phyloP scores from a whole-genome alignment of 2,888 invertebrate species.

The Lasioglossum villosulum region DNA sequence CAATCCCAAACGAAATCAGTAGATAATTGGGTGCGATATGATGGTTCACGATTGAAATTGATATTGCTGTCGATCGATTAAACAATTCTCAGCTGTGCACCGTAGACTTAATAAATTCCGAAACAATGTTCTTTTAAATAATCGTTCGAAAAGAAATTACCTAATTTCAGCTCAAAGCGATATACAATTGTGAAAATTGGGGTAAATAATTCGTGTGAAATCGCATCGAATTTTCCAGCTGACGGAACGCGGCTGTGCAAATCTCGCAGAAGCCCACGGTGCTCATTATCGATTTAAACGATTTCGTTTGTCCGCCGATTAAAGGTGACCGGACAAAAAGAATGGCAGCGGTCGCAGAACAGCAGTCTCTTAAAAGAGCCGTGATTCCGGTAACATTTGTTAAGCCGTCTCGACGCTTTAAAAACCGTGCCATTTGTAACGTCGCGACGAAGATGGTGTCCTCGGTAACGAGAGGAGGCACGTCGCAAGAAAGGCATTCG shows the following conservation, averaged over 20 bases:
- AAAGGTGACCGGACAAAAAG: neutral
- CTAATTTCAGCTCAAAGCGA: neutral
- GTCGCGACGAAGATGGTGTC: constrained; percentile 55
- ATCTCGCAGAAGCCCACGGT: neutral
- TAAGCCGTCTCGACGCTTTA: constrained; percentile 50
- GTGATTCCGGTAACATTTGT: constrained; percentile 30
- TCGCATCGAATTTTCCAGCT: neutral
- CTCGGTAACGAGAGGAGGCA: constrained; percentile 41
- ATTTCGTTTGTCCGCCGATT: neutral
- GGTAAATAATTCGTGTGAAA: neutral
- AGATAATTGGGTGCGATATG: no score
- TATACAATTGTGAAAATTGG: neutral
- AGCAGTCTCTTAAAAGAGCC: neutral
- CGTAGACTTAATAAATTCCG: no score
- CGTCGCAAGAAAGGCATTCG: constrained; percentile 64
- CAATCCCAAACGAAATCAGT: no score
- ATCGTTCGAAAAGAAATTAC: neutral
- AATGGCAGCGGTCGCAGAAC: neutral
- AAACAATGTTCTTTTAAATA: no score
- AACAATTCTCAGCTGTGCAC: no score
- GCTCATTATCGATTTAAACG: neutral
- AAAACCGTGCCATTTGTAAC: constrained; percentile 76
- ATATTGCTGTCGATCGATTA: no score
- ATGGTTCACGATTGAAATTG: no score
- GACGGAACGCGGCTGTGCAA: neutral